phyloP scores from a whole-genome alignment of 23 tunicate species.

The Trididemnum clinides region DNA sequence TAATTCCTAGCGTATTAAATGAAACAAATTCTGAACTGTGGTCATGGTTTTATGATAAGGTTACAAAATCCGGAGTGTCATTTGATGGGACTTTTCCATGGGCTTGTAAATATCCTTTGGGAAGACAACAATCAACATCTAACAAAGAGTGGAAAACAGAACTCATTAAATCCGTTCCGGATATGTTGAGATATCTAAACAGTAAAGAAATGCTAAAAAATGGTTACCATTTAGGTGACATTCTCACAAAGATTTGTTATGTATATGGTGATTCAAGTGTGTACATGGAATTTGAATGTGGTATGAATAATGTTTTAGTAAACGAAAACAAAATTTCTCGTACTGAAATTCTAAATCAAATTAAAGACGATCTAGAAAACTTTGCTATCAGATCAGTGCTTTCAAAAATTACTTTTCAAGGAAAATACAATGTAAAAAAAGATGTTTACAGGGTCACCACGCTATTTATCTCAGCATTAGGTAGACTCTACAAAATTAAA shows the following conservation, averaged over 20 bases:
- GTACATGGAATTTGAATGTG: not conserved
- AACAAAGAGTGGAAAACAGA: conserved; percentile 11
- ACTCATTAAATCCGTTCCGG: conserved; percentile 44
- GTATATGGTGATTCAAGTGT: not conserved
- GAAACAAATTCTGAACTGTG: not conserved
- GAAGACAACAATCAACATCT: conserved; percentile 11
- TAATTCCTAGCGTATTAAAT: conserved; percentile 20
- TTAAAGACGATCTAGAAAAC: too few species aligned
- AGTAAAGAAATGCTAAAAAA: conserved; percentile 3
- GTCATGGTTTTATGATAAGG: conserved; percentile 48
- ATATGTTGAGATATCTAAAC: conserved; percentile 24
- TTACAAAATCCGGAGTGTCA: conserved; percentile 41
- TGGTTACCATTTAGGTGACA: conserved; percentile 13
- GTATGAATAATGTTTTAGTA: too few species aligned
- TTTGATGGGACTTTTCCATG: conserved; percentile 61
- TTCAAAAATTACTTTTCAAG: too few species aligned
- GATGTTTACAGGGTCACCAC: too few species aligned
- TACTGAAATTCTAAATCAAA: too few species aligned
- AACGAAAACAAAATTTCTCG: too few species aligned
- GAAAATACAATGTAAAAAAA: too few species aligned
- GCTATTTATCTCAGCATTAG: too few species aligned
- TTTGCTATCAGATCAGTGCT: too few species aligned
- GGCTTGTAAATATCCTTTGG: conserved; percentile 56
- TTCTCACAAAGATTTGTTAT: not conserved
- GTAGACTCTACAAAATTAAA: too few species aligned